Evolutionary conservation across 2,888 invertebrate species (phyloP), one percentile per base, ranked within the genome.

Genomic region (Polia nebulosa): DNA sequence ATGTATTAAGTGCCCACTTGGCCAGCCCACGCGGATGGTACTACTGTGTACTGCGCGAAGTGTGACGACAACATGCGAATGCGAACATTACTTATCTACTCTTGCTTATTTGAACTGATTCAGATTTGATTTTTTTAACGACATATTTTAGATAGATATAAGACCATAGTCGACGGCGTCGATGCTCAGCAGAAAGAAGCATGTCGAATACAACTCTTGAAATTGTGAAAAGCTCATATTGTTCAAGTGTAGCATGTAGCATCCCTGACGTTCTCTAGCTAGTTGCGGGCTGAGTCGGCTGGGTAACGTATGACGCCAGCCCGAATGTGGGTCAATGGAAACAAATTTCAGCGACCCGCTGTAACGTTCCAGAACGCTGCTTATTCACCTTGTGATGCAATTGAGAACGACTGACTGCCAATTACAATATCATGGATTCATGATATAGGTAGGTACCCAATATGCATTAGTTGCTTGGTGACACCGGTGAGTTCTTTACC

Each of bases 311-410:
- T 63, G 58, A 61, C 71, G 71, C 45, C 27, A 17, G 47, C 62
- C 55, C 59, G 55, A 55, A 88, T 81, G 68, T 82, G 65, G 88
- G 87, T 83, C 85, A 88, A 86, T 88, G 66, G 76, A 84, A 85
- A 88, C 81, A 87, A 87, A 88, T 88, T 66, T 62, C 51, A 69
- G 65, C 62, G 65, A 29, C 55, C 34, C 44, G 84, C 82, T 84
- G 66, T 65, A 32, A 65, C 52, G 80, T 82, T 87, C 77, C 62
- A 67, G 71, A 75, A 71, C 75, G 64, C 69, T 67, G 39, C 71
- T 66, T 60, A 25, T n/a, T 22, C 57, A 45, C 51, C 45, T n/a
- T 32, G 52, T 22, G 1, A 34, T 58, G 57, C 56, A 52, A 60
- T 29, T 64, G 52, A 47, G 53, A 27, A 64, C 36, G 5, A 51